Evolutionary conservation across 2,113 vertebrate genomes (phyloP).

Genomic region (Panthera leo): DNA sequence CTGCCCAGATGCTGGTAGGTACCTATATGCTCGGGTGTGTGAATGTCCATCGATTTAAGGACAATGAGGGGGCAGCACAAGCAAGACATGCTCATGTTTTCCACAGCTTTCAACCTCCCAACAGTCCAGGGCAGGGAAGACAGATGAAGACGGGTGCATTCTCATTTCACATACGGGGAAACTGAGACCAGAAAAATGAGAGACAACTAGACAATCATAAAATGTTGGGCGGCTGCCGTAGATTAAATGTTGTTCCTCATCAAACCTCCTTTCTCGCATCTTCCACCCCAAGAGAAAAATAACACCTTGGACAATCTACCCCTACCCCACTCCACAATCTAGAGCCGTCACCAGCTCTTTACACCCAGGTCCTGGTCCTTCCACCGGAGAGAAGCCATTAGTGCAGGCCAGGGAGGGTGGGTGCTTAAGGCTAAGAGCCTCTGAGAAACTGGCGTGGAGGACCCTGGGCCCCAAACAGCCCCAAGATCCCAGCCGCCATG

Average conservation of each 20-base stretch:
- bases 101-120: not conserved
- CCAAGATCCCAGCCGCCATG: not conserved
- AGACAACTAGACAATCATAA: not conserved
- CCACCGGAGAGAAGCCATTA: not conserved
- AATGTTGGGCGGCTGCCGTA: not conserved
- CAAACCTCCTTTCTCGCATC: not conserved
- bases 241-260: not conserved
- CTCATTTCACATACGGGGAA: not conserved
- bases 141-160: not conserved
- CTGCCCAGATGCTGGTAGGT: accelerated
- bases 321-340: not conserved
- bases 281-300: not conserved
- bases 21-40: not conserved
- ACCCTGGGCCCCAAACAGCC: not conserved
- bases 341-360: not conserved
- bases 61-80: not conserved
- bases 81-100: not conserved
- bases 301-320: not conserved
- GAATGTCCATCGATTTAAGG: not conserved
- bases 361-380: not conserved
- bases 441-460: not conserved
- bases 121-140: not conserved
- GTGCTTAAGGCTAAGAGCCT: not conserved
- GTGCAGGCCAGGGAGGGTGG: not conserved
- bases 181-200: not conserved